Percentiles rank a stretch among this genome's conserved stretches.
Conservation (phyloP, 1,140 invertebrate species). For the Drosophila melanica region DNA sequence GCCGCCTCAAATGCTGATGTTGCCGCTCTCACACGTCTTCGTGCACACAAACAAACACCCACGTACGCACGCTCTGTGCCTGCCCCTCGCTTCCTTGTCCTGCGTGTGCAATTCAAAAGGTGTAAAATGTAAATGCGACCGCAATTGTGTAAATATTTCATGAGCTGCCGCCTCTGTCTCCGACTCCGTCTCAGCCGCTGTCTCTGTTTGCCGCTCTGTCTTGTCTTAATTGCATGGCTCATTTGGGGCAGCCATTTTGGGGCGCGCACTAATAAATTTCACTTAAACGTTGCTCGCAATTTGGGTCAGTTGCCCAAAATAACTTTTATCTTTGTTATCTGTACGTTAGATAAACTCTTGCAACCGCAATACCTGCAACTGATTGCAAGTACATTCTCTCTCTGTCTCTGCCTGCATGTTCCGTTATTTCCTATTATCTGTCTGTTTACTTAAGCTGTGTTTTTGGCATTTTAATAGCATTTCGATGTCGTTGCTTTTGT, state of each 20-base stretch:
- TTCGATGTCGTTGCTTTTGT: constrained; percentile 41
- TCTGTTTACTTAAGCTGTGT: constrained; percentile 17
- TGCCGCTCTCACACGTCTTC: constrained; percentile 1
- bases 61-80: neutral
- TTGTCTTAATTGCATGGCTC: constrained; percentile 32
- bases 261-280: constrained; percentile 13
- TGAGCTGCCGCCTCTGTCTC: constrained; percentile 12
- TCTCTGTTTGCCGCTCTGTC: neutral
- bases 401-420: constrained; percentile 10
- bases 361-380: constrained; percentile 5
- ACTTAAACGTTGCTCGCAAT: constrained; percentile 9
- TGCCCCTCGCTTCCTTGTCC: neutral
- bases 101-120: constrained; percentile 57
- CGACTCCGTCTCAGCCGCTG: neutral
- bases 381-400: constrained; percentile 18
- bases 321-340: too few species aligned
- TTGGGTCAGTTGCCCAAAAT: constrained; percentile 13
- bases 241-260: constrained; percentile 2
- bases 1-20: constrained; percentile 33
- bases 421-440: neutral
- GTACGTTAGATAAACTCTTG: neutral
- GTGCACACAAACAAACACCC: too few species aligned
- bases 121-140: constrained; percentile 77
- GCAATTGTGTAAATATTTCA: constrained; percentile 50
- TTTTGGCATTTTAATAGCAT: constrained; percentile 35